phyloP scores from a whole-genome alignment of 2,113 vertebrate species.

The Phalacrocorax aristotelis region DNA sequence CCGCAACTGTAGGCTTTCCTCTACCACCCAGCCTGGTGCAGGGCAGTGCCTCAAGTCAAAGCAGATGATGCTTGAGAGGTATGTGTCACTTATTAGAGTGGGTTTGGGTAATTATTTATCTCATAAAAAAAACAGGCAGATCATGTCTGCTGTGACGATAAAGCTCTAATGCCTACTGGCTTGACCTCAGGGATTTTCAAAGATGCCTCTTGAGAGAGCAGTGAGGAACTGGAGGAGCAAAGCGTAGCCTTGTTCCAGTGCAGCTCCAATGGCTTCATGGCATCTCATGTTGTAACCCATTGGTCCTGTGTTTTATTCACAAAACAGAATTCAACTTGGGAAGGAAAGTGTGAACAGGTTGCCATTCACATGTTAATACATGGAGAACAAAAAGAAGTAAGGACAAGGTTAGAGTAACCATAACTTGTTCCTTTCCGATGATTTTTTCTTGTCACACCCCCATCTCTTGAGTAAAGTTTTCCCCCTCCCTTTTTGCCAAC shows the following conservation, averaged over 20 bases:
- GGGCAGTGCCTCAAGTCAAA: neutral
- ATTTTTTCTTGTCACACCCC: neutral
- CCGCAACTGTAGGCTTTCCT: neutral
- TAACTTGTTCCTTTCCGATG: neutral
- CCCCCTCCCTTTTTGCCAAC: neutral
- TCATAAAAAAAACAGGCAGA: neutral
- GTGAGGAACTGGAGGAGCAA: neutral
- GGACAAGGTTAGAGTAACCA: neutral
- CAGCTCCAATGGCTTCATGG: neutral
- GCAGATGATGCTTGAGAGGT: neutral
- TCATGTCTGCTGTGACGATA: neutral
- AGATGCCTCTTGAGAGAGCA: neutral
- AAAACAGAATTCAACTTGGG: neutral
- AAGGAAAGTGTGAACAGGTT: neutral
- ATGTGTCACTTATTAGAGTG: neutral
- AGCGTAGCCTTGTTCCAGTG: neutral
- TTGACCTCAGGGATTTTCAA: neutral
- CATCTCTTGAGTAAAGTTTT: neutral
- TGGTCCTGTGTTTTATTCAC: neutral
- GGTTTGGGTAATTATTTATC: neutral
- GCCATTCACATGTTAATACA: neutral
- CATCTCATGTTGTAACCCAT: neutral
- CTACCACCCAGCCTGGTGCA: neutral
- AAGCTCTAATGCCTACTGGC: neutral
- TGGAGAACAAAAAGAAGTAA: neutral